A percentile compares a stretch with the other conserved stretches of the same genome.
phyloP scores from a whole-genome alignment of 2,113 vertebrate species.

The Carassius gibelio region DNA sequence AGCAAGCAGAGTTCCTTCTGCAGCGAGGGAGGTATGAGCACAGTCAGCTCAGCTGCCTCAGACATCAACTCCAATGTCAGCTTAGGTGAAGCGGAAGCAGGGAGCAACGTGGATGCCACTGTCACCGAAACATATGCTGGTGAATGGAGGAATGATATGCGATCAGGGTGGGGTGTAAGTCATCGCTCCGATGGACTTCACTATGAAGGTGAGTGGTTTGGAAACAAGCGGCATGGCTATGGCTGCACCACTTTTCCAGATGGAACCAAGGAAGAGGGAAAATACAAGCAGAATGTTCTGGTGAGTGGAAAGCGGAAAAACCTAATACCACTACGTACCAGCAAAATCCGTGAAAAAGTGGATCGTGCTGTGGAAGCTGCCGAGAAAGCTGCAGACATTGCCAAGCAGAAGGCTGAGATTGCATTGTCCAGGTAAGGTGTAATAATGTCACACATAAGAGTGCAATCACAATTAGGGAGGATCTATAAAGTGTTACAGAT shows the following conservation, averaged over 20 bases:
- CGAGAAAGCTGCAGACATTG: conserved; percentile 88
- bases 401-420: conserved; percentile 97
- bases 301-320: conserved; percentile 97
- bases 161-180: conserved; percentile 90
- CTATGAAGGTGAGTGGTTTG: conserved; percentile 93
- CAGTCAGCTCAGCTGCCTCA: conserved; percentile 91
- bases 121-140: conserved; percentile 94
- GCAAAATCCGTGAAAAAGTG: conserved; percentile 97
- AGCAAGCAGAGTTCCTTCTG: conserved; percentile 99
- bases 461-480: background rate
- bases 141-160: conserved; percentile 94
- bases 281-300: conserved; percentile 95
- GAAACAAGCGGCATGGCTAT: conserved; percentile 93
- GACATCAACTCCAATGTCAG: conserved; percentile 97
- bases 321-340: conserved; percentile 93
- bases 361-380: conserved; percentile 92
- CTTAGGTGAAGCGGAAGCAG: conserved; percentile 86
- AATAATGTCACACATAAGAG: background rate
- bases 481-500: background rate
- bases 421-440: conserved; percentile 89
- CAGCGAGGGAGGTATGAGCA: conserved; percentile 96
- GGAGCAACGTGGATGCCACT: conserved; percentile 92
- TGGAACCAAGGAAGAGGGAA: conserved; percentile 96
- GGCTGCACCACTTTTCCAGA: conserved; percentile 97
- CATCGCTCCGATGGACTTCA: conserved; percentile 92